phyloP scores from a whole-genome alignment of 2,888 invertebrate genomes.

The Euzophera pinguis region DNA sequence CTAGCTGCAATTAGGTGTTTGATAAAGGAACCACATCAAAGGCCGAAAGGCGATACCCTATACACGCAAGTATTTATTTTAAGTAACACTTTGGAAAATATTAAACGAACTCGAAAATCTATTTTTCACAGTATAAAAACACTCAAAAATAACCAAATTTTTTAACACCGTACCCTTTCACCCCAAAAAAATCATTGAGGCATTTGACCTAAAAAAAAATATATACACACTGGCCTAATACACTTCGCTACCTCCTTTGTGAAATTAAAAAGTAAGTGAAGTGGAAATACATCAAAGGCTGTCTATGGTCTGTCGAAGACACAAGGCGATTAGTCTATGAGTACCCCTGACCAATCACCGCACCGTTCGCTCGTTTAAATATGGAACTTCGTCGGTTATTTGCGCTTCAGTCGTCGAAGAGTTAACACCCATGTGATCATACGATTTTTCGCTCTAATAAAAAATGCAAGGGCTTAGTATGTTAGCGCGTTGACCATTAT shows the following conservation, averaged over 20 bases:
- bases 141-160: neutral
- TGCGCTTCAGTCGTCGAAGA: slow-evolving; percentile 28
- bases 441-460: slow-evolving; percentile 40
- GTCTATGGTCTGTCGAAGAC: slow-evolving; percentile 50
- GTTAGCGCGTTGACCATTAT: neutral
- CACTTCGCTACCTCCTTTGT: slow-evolving; percentile 39
- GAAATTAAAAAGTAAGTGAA: slow-evolving; percentile 42
- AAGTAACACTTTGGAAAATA: too few species aligned
- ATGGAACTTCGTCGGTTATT: slow-evolving; percentile 38
- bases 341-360: slow-evolving; percentile 57
- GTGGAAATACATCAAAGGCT: slow-evolving; percentile 55
- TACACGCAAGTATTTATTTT: too few species aligned
- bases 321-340: slow-evolving; percentile 60
- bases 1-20: too few species aligned
- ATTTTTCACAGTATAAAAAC: neutral
- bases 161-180: neutral
- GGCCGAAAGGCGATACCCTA: too few species aligned
- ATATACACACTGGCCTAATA: slow-evolving; percentile 3
- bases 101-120: too few species aligned
- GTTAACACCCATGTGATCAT: slow-evolving; percentile 29
- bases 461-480: slow-evolving; percentile 21
- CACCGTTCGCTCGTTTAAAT: slow-evolving; percentile 58
- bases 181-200: neutral
- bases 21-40: too few species aligned
- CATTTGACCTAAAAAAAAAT: slow-evolving; percentile 3